These are phyloP conservation scores for Euzophera pinguis DNA, from an alignment of 2,888 invertebrate species.

Conservation along the genomic window DNA sequence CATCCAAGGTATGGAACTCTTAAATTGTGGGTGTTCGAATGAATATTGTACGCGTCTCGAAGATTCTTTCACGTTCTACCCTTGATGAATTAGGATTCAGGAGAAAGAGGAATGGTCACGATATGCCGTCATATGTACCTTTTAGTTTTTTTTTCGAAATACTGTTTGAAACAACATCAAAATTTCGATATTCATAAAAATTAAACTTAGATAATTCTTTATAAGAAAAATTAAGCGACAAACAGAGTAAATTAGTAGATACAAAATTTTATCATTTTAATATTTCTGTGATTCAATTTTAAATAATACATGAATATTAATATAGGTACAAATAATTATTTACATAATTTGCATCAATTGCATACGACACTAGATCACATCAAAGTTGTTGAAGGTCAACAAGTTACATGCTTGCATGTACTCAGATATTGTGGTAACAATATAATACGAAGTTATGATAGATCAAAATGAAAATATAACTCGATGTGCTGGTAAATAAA, in stretches of 20 bases:
- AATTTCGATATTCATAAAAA: too few relatives aligned
- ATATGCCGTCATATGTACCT: too few relatives aligned
- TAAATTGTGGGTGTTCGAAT: slow-evolving; percentile 3
- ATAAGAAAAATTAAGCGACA: too few relatives aligned
- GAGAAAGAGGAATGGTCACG: slow-evolving; percentile 4
- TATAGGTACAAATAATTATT: neutral
- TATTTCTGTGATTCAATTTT: neutral
- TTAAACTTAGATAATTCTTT: too few relatives aligned
- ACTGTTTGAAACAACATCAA: too few relatives aligned
- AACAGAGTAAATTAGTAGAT: neutral
- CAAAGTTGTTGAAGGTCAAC: neutral
- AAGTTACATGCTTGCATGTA: neutral
- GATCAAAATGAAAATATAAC: too few relatives aligned
- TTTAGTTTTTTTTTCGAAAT: too few relatives aligned
- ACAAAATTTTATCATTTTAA: neutral
- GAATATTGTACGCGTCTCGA: neutral
- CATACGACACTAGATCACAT: neutral
- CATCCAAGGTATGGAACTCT: neutral
- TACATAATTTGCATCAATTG: neutral
- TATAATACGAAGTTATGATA: neutral
- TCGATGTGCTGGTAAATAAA: too few relatives aligned
- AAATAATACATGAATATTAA: neutral
- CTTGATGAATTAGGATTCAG: neutral
- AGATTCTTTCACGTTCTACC: neutral
- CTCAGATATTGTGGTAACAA: neutral